phyloP scores from a whole-genome alignment of 2,113 vertebrate species.

The Parotia lawesii region DNA sequence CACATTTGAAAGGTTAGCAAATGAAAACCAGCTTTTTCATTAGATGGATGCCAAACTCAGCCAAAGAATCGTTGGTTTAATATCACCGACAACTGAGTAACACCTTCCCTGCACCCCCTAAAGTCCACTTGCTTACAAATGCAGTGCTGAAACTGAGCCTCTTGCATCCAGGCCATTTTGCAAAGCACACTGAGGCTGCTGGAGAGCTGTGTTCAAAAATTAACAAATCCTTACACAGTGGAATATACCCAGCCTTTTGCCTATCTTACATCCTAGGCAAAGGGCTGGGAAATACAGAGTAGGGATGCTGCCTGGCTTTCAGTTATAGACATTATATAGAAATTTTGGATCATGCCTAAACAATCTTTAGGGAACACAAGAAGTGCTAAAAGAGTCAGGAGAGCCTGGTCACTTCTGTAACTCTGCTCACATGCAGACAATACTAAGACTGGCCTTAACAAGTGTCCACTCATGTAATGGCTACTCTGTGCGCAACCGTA shows the following conservation, averaged over 20 bases:
- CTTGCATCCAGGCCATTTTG: not conserved
- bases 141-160: not conserved
- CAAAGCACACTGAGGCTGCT: not conserved
- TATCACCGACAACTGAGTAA: not conserved
- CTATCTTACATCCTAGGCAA: not conserved
- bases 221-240: not conserved
- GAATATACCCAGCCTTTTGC: not conserved
- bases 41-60: not conserved
- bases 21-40: not conserved
- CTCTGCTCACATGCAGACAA: not conserved
- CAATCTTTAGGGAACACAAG: not conserved
- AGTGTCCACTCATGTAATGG: not conserved
- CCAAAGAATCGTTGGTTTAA: not conserved
- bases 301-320: not conserved
- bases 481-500: not conserved
- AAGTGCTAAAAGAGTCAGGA: not conserved
- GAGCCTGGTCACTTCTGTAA: not conserved
- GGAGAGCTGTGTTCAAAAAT: not conserved
- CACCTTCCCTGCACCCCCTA: rapidly evolving
- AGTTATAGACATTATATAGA: not conserved
- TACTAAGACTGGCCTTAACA: not conserved
- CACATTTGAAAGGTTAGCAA: not conserved
- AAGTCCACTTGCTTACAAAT: not conserved
- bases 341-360: not conserved
- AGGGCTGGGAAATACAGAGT: not conserved